Evolutionary conservation across 2,797 vertebrate genomes (phyloP).

Genomic region (Chrysocyon brachyurus): DNA sequence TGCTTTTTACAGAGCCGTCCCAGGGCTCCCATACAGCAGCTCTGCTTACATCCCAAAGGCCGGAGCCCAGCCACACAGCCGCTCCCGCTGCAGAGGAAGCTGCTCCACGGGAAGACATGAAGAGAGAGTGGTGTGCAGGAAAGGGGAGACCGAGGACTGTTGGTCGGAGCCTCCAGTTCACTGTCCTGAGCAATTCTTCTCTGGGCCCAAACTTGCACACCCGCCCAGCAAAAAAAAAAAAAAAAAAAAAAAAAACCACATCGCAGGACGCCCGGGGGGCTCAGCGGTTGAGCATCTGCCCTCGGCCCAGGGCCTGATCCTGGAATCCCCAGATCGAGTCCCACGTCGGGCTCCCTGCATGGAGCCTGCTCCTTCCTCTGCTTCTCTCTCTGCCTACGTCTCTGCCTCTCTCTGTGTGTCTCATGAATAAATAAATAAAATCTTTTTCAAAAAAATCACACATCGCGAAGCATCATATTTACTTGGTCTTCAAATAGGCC

Average conservation of each 20-base stretch:
- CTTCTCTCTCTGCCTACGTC: too few species aligned
- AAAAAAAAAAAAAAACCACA: not conserved
- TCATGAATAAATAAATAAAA: too few species aligned
- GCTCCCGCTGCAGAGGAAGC: not conserved
- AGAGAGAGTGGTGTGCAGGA: not conserved
- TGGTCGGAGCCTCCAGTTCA: not conserved
- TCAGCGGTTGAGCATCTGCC: too few species aligned
- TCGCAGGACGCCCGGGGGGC: too few species aligned
- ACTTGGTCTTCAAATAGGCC: not conserved
- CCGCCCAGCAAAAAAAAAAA: too few species aligned
- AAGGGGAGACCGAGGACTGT: rapidly evolving
- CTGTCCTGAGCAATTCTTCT: not conserved
- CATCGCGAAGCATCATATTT: not conserved
- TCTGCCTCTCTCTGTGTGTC: too few species aligned
- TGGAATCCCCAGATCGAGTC: too few species aligned
- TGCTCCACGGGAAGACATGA: rapidly evolving
- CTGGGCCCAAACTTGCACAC: not conserved
- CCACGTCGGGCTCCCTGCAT: too few species aligned
- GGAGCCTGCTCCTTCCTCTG: too few species aligned
- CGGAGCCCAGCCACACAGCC: not conserved
- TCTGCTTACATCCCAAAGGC: not conserved
- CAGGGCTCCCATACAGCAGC: not conserved
- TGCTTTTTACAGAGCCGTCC: not conserved
- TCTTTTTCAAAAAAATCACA: too few species aligned
- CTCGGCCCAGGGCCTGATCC: too few species aligned